Percentiles rank a stretch among this genome's conserved stretches.
These are phyloP conservation scores for Agelastica alni DNA, from an alignment of 2,888 invertebrate species.

Conservation along the genomic window DNA sequence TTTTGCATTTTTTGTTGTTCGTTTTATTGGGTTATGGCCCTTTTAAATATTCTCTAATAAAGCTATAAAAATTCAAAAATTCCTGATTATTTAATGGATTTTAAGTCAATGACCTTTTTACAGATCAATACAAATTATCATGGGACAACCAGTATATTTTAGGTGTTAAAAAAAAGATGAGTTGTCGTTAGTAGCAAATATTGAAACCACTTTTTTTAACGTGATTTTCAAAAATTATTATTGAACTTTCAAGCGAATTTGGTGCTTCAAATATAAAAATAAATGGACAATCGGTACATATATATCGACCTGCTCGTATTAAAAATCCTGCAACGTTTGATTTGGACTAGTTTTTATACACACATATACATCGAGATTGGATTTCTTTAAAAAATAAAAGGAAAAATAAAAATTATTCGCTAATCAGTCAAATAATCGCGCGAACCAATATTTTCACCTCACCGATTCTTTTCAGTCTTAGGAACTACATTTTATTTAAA, in stretches of 20 bases:
- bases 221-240: too few species aligned
- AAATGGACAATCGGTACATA: background rate
- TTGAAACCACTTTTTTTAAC: too few species aligned
- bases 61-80: too few species aligned
- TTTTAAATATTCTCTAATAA: too few species aligned
- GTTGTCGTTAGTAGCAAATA: background rate
- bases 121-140: too few species aligned
- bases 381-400: slow-evolving; percentile 31
- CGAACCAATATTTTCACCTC: slow-evolving; percentile 7
- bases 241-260: slow-evolving; percentile 1
- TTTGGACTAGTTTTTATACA: slow-evolving; percentile 50
- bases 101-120: too few species aligned
- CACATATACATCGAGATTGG: slow-evolving; percentile 39
- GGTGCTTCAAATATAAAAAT: background rate
- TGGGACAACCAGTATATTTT: too few species aligned
- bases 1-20: too few species aligned
- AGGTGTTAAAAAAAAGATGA: background rate
- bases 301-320: slow-evolving; percentile 1
- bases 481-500: slow-evolving; percentile 54
- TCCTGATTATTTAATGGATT: too few species aligned
- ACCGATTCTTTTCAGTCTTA: slow-evolving; percentile 47
- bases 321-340: slow-evolving; percentile 15
- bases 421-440: slow-evolving; percentile 19
- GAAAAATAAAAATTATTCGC: slow-evolving; percentile 25
- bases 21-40: too few species aligned